Evolutionary conservation across 2,113 vertebrate genomes (phyloP).

Genomic region (Cygnus atratus): DNA sequence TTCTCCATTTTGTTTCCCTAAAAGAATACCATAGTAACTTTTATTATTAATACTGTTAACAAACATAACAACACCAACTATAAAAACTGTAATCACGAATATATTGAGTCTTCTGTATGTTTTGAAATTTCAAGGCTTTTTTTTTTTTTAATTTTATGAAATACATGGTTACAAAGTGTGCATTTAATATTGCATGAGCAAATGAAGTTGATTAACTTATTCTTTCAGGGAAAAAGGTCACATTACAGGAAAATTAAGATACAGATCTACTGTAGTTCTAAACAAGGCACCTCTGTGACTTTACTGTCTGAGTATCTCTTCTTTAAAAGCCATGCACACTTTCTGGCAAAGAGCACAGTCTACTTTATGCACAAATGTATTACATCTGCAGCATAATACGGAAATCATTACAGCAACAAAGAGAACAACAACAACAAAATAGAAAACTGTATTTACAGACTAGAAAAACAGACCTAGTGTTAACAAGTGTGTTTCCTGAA

Average conservation of each 20-base stretch:
- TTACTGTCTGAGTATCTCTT: background rate
- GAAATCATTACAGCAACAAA: background rate
- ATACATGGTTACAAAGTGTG: background rate
- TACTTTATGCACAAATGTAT: background rate
- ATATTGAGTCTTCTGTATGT: background rate
- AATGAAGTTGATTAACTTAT: background rate
- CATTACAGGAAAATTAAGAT: background rate
- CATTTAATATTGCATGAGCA: background rate
- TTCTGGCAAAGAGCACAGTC: background rate
- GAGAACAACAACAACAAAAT: background rate
- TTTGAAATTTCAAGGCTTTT: background rate
- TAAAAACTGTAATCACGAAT: background rate
- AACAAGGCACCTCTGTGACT: background rate
- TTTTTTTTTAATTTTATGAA: background rate
- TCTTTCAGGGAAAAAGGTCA: background rate
- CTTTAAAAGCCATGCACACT: background rate
- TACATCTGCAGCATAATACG: background rate
- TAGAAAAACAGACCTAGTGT: background rate
- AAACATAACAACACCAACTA: background rate
- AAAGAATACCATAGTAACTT: conserved; percentile 7
- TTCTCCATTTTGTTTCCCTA: conserved; percentile 56
- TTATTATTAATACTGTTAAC: background rate
- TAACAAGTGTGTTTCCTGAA: background rate
- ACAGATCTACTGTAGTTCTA: background rate
- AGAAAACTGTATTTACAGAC: background rate